Base-by-base conservation (phyloP, 2,888 invertebrate species). In the Apotomis capreana region DNA sequence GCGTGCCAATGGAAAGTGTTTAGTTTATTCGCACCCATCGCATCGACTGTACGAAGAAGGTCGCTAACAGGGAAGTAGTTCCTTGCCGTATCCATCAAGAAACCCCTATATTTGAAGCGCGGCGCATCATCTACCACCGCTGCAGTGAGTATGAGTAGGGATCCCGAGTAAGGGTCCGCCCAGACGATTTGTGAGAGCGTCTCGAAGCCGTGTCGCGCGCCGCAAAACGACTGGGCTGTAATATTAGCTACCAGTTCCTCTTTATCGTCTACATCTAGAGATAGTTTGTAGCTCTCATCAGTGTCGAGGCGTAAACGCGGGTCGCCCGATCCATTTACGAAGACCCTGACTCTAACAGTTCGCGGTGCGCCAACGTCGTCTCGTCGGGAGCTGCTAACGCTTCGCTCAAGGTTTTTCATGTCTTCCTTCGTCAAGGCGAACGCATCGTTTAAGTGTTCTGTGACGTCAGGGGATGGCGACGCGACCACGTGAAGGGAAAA, bases 1-100 rank as follows among this genome's bases (percentile, higher is more conserved):
- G 97, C 94, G 82, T 97, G 97, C 98, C 98, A 98, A 83, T 99
- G 98, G 83, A 99, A 96, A 3, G 97, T 97, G 89, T 99, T 99
- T 76, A 98, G 87, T 88, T 99, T 99, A 80, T 96, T 95, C 60
- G 97, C 95, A 0, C 97, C 95, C 98, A 99, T 98, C 3, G 96
- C 98, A 73, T 97, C 96, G 81, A 99, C 91, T 9, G 97, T 96
- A 10, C 96, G 94, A 79, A 96, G 95, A 54, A 97, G 93, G 65
- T 95, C 94, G 9, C 93, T 94, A 3, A 97, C 93, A 0, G 97
- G 95, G 83, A 99, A 96, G 87, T 95, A 99, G 87, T 99, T 98
- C 36, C 99, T 94, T 0, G 98, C 96, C 0, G 99, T 98, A 84
- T 99, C 99, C 65, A 99, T 89, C 88, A 98, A 95, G 0, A 99